These are phyloP conservation scores for Oryctolagus cuniculus DNA, from an alignment of 2,113 vertebrate genomes.

Conservation along the genomic window mOryCun1.1 NC_091442.1:69612001-69612500, in stretches of 20 bases:
- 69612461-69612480: background rate
- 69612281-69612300: conserved; percentile 64
- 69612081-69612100: conserved; percentile 78
- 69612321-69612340: conserved; percentile 54
- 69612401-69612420: conserved; percentile 58
- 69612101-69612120: conserved; percentile 83
- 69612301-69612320: conserved; percentile 67
- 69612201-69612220: conserved; percentile 42
- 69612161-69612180: conserved; percentile 71
- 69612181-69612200: conserved; percentile 70
- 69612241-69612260: conserved; percentile 66
- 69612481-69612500: conserved; percentile 30
- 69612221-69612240: conserved; percentile 60
- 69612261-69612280: conserved; percentile 32
- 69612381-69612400: conserved; percentile 36
- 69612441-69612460: conserved; percentile 42
- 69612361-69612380: conserved; percentile 61
- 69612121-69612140: conserved; percentile 73
- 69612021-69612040: conserved; percentile 71
- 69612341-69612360: conserved; percentile 39
- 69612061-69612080: conserved; percentile 79
- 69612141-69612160: conserved; percentile 71
- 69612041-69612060: conserved; percentile 81
- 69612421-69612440: conserved; percentile 11
- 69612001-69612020: conserved; percentile 83